Conservation (phyloP, 2,888 invertebrate species). For the Yponomeuta sedellus region DNA sequence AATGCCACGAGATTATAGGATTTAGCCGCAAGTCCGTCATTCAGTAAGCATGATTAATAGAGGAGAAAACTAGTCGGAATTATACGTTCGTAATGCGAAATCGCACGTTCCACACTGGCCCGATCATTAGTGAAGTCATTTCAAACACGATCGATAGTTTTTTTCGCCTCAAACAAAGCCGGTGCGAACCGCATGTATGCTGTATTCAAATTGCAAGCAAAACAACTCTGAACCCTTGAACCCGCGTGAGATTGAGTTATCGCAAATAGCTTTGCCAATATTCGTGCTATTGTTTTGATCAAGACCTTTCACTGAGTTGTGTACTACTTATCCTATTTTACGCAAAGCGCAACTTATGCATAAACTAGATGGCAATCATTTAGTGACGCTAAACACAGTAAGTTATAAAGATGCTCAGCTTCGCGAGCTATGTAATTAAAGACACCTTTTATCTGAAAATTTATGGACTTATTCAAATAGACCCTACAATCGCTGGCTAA, state of each 20-base stretch:
- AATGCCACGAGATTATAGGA: conserved; percentile 63
- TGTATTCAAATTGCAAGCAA: conserved; percentile 52
- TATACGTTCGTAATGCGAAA: conserved; percentile 52
- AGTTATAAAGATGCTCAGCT: not conserved
- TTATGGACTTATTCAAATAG: conserved; percentile 14
- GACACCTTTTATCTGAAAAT: conserved; percentile 10
- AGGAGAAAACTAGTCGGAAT: conserved; percentile 58
- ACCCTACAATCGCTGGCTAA: conserved; percentile 4
- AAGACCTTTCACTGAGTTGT: conserved; percentile 29
- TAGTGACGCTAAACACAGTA: not conserved
- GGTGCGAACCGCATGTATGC: conserved; percentile 39
- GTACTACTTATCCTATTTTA: conserved; percentile 11
- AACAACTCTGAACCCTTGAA: conserved; percentile 38
- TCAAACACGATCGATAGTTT: conserved; percentile 45
- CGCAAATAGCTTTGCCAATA: conserved; percentile 33
- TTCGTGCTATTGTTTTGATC: conserved; percentile 38
- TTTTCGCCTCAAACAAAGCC: conserved; percentile 37
- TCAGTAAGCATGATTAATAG: conserved; percentile 68
- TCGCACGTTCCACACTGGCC: conserved; percentile 54
- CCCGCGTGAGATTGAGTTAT: conserved; percentile 39
- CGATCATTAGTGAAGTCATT: conserved; percentile 51
- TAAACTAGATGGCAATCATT: not conserved
- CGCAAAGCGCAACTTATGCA: not conserved
- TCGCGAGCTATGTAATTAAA: conserved; percentile 2
- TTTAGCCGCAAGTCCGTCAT: conserved; percentile 57